A percentile compares a stretch with the other conserved stretches of the same genome.
Conservation (phyloP, 2,797 vertebrate species). For the Galaxias olidus region DNA sequence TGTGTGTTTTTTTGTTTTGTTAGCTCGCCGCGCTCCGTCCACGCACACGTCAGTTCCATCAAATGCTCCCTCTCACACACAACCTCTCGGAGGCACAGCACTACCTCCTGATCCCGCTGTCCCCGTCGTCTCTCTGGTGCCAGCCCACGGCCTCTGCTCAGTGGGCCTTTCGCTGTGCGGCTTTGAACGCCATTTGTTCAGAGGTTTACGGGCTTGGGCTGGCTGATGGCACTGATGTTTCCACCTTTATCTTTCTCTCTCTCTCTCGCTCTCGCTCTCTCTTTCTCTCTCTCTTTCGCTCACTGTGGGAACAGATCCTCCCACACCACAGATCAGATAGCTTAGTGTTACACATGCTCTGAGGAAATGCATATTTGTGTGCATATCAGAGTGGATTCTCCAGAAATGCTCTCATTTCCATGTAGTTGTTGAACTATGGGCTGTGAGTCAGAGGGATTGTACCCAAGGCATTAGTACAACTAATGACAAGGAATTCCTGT, state of each 20-base stretch:
- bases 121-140: conserved; percentile 17
- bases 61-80: conserved; percentile 23
- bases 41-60: conserved; percentile 21
- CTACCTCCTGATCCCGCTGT: conserved; percentile 4
- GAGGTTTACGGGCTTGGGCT: no score
- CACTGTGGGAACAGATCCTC: conserved; percentile 16
- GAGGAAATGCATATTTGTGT: background rate
- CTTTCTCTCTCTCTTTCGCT: background rate
- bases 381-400: background rate
- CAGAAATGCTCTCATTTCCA: background rate
- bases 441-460: background rate
- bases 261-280: background rate
- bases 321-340: conserved; percentile 5
- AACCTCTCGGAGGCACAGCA: background rate
- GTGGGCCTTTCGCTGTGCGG: background rate
- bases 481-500: background rate
- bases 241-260: background rate
- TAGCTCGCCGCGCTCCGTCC: background rate
- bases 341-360: conserved; percentile 8
- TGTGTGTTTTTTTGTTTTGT: no score
- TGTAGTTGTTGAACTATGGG: background rate
- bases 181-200: background rate
- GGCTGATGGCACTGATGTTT: background rate
- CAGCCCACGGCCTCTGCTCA: conserved; percentile 4
- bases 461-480: background rate